Base-by-base conservation (phyloP, 23 tunicate genomes). In the Ascidia mentula region DNA sequence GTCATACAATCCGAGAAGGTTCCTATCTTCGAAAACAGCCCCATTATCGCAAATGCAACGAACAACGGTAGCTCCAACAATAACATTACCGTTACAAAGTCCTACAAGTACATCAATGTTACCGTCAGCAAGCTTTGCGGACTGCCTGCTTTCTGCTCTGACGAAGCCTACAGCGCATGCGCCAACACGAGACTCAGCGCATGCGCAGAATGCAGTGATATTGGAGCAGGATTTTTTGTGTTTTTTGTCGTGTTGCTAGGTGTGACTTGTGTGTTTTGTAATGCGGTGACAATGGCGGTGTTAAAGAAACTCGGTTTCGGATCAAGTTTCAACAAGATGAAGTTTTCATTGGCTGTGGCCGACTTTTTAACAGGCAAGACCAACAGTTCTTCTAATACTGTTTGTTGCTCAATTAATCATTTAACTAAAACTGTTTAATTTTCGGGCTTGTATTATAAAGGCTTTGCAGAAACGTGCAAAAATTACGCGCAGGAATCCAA, bases 401-500 rank as follows among this genome's bases (percentile, higher is more conserved):
- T n/a, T n/a, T n/a, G n/a, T n/a, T n/a, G n/a, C n/a, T n/a, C n/a
- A n/a, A n/a, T n/a, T n/a, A n/a, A n/a, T n/a, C n/a, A n/a, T n/a
- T n/a, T n/a, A n/a, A n/a, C n/a, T n/a, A n/a, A n/a, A n/a, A n/a
- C n/a, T n/a, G n/a, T n/a, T n/a, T n/a, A n/a, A n/a, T n/a, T n/a
- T n/a, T n/a, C n/a, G n/a, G n/a, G n/a, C n/a, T n/a, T n/a, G n/a
- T n/a, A n/a, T n/a, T n/a, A n/a, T n/a, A n/a, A n/a, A n/a, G n/a
- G n/a, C n/a, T n/a, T n/a, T n/a, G n/a, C n/a, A n/a, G n/a, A n/a
- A n/a, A n/a, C n/a, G n/a, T n/a, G n/a, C n/a, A n/a, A n/a, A n/a
- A n/a, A n/a, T n/a, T n/a, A n/a, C n/a, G n/a, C n/a, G n/a, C 13
- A 83, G 87, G 81, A 18, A 4, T 76, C 31, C 75, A 83, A 34